Evolutionary conservation across 1,140 invertebrate genomes (phyloP).

Genomic region (Anagrus nilaparvatae): DNA sequence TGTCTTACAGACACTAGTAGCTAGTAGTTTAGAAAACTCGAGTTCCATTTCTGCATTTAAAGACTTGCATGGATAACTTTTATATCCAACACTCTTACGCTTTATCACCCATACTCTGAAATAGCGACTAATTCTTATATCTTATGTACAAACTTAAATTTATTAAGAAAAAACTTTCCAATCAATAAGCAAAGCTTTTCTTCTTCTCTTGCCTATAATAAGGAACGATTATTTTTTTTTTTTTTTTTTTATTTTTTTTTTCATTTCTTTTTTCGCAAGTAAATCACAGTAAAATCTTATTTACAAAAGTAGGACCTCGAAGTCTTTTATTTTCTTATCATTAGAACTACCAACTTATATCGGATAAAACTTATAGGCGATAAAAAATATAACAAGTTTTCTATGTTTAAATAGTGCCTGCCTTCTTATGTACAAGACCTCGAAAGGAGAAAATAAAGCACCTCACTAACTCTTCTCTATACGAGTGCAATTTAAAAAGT

Average conservation of each 20-base stretch:
- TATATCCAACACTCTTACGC: constrained; percentile 19
- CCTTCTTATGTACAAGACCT: no score
- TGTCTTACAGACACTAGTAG: no score
- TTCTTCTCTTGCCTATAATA: no score
- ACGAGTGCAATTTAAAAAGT: neutral
- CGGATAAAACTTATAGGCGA: constrained; percentile 2
- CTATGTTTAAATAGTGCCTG: neutral
- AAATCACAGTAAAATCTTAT: constrained; percentile 24
- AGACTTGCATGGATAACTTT: constrained; percentile 21
- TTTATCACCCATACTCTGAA: constrained; percentile 21
- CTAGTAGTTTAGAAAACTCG: no score
- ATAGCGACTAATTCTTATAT: no score
- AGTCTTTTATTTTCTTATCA: constrained; percentile 9
- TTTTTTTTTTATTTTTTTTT: neutral
- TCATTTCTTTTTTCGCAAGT: constrained; percentile 10
- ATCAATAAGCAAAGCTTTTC: no score
- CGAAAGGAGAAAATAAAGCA: neutral
- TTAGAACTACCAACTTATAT: constrained; percentile 4
- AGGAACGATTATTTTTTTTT: neutral
- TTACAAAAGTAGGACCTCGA: constrained; percentile 20
- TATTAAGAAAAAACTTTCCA: no score
- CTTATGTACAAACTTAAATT: no score
- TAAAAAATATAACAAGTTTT: neutral
- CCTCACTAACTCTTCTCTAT: neutral
- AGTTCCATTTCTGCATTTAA: no score